Percentiles rank a stretch among this genome's conserved stretches.
phyloP scores from a whole-genome alignment of 2,888 invertebrate genomes.

The Drosophila planitibia region DNA sequence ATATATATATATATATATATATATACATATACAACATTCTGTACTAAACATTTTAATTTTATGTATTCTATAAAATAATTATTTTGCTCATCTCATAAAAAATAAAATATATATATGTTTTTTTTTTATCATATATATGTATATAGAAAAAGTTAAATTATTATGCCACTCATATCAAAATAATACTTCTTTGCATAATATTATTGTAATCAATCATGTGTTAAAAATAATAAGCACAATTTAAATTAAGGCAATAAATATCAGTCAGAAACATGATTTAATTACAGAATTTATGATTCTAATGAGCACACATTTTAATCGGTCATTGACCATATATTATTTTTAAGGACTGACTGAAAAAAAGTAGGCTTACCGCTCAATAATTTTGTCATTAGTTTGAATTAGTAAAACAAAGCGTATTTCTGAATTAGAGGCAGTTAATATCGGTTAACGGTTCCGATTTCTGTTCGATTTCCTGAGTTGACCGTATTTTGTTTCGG shows the following conservation, averaged over 20 bases:
- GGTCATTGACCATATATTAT: neutral
- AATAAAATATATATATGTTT: no score
- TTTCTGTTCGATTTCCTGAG: neutral
- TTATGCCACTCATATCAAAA: neutral
- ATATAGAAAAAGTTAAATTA: neutral
- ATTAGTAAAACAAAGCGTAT: neutral
- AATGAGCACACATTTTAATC: neutral
- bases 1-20: neutral
- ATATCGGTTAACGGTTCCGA: neutral
- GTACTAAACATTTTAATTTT: neutral
- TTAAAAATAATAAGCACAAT: neutral
- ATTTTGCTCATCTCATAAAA: neutral
- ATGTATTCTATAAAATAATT: neutral
- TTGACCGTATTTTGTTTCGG: neutral
- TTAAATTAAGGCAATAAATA: neutral
- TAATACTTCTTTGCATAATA: neutral
- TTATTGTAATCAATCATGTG: neutral
- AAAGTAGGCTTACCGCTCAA: neutral
- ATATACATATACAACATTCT: fast-evolving
- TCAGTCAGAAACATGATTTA: neutral
- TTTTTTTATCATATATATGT: no score
- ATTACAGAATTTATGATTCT: neutral
- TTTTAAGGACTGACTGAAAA: neutral
- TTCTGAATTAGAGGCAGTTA: neutral
- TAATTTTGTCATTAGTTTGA: neutral